A percentile compares a stretch with the other conserved stretches of the same genome.
Evolutionary conservation across 2,888 invertebrate species (phyloP).

Genomic region (Frankliniella intonsa): DNA sequence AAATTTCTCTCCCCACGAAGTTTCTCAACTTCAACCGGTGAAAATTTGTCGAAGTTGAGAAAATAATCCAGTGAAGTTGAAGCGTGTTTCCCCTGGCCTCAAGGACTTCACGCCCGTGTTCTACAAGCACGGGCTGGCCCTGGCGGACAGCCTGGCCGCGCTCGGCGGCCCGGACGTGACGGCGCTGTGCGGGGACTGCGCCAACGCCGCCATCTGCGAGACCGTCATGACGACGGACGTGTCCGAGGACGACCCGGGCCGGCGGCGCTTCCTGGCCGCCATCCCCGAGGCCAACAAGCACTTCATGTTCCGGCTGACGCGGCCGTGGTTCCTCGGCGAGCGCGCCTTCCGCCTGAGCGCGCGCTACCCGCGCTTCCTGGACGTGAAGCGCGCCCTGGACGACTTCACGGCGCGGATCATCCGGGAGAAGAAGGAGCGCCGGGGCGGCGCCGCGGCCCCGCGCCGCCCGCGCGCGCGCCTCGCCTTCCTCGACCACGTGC

Average conservation of each 20-base stretch:
- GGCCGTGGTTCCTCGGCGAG: neutral
- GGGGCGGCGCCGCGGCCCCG: neutral
- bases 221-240: constrained; percentile 9
- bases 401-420: neutral
- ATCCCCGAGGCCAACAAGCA: neutral
- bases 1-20: too few relatives aligned
- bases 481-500: too few relatives aligned
- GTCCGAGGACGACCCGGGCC: neutral
- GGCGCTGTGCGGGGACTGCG: neutral
- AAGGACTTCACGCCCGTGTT: neutral
- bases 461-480: neutral
- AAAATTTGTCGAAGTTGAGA: too few relatives aligned
- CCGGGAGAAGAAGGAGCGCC: neutral
- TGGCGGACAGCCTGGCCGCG: neutral
- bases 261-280: neutral
- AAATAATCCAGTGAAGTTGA: too few relatives aligned
- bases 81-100: too few relatives aligned
- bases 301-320: neutral
- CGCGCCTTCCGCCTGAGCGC: neutral
- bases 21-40: too few relatives aligned
- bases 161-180: neutral
- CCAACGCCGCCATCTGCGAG: neutral
- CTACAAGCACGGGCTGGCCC: neutral
- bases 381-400: neutral
- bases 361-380: neutral